Evolutionary conservation across 2,888 invertebrate genomes (phyloP), one percentile per base, ranked within the genome.

Genomic region (Netelia melanura): DNA sequence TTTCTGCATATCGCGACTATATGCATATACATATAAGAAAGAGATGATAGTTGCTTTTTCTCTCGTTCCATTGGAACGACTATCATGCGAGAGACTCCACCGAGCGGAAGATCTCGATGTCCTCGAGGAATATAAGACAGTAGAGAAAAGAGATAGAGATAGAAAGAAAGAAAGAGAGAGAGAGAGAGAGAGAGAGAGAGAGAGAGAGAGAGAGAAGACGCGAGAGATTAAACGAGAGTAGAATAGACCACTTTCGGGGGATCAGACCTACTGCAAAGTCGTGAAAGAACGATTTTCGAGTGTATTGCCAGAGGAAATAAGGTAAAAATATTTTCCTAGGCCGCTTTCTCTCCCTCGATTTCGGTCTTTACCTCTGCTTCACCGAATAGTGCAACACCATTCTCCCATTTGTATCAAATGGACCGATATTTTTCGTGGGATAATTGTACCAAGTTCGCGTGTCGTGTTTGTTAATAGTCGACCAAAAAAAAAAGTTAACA

Each of bases 121-220:
- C 82, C 75, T 71, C 81, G 82, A 85, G 85, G 82, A 79, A 81
- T 81, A 81, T 81, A 72, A 77, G 72, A 61, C 56, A 84, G 52
- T 17, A 64, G 54, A 11, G 14, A 54, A 80, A 67, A 72, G 62
- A 81, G 14, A 48, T 3, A 48, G 48, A 77, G 62, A 81, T 3
- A 48, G 3, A 48, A 14, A 81, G 77, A 61, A 56, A 84, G 23
- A 72, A 61, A 48, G 81, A 23, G 81, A 23, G 64, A 72, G 62
- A 80, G 74, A 72, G 21, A 64, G 54, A 11, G 25, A 54, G 21
- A 80, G 74, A 72, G 62, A 81, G 14, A 48, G 1, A 48, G 48
- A 81, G 62, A 81, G 14, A 48, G 3, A 48, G 48, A 81, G 77
- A 61, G 62, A 84, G 23, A 72, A 61, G 62, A 84, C 23, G 23